Percentiles rank a stretch among this genome's conserved stretches.
Conservation (phyloP, 1,140 invertebrate species). For the Ptiloglossa arizonensis region DNA sequence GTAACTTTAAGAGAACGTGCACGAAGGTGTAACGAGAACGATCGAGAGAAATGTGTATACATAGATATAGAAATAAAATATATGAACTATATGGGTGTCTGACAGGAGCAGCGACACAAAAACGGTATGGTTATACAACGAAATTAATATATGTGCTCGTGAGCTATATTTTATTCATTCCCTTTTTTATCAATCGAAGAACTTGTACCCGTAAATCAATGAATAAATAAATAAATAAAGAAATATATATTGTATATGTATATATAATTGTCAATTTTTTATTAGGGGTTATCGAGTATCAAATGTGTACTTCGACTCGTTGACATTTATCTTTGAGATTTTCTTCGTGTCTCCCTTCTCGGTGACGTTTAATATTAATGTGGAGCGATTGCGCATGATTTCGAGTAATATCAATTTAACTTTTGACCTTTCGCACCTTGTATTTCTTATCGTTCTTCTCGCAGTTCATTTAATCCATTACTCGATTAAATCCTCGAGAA, state of each 20-base stretch:
- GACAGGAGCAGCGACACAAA: too few relatives aligned
- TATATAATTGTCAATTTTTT: background rate
- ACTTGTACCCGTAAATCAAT: background rate
- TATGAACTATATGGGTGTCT: too few relatives aligned
- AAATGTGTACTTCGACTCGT: background rate
- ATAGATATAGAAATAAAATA: too few relatives aligned
- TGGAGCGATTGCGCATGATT: background rate
- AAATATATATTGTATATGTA: too few relatives aligned
- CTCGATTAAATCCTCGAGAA: background rate
- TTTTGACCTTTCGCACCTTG: background rate
- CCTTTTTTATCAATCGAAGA: background rate
- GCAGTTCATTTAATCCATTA: background rate
- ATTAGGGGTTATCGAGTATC: background rate
- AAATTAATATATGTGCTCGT: too few relatives aligned
- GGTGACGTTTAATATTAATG: constrained; percentile 18
- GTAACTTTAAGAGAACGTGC: too few relatives aligned
- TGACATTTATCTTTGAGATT: background rate
- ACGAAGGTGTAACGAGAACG: too few relatives aligned
- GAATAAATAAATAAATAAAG: background rate
- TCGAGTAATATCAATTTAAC: background rate
- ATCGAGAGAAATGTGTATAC: too few relatives aligned
- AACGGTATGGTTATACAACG: too few relatives aligned
- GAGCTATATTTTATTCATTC: background rate
- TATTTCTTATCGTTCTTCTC: background rate
- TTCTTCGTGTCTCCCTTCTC: background rate